Base-by-base conservation (phyloP, 37 sponge, comb jelly and placozoan species). In the Bolinopsis microptera region DNA sequence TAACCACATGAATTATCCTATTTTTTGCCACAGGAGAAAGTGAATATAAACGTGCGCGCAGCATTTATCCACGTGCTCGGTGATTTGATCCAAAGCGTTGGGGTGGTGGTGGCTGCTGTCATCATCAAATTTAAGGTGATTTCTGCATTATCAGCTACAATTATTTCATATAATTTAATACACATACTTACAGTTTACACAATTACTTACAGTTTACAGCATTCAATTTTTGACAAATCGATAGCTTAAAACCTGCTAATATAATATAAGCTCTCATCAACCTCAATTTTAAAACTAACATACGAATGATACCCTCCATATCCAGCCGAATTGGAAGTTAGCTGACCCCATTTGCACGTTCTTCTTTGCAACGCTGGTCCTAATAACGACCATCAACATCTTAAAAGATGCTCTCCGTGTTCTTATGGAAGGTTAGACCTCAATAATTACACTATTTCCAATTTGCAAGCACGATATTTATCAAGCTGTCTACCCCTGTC, bases 361-460 rank as follows among this genome's bases (percentile, higher is more conserved):
- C 72, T 67, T 98, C 24, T 98, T 98, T 93, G 95, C 96, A 0
- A 93, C 95, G 21, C 83, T 98, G 38, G 97, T 98, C 16, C 82
- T 97, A 25, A 32, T 96, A 61, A 98, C 99, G 0, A 98, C 99
- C 5, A 38, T 97, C 69, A 96, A 94, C 74, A 93, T 98, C 3
- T 68, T 98, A 31, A 96, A 94, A 36, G 99, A 98, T 95, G 96
- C 97, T 28, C 92, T 98, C 27, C 39, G 83, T 24, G 97, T 98
- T 1, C 94, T 98, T 5, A 98, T 98, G 99, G 99, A 98, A 96
- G 99, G 99, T 98, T 69, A n/a, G n/a, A n/a, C n/a, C n/a, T n/a
- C n/a, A n/a, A n/a, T n/a, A n/a, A n/a, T n/a, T n/a, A n/a, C n/a
- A n/a, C n/a, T n/a, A n/a, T n/a, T n/a, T n/a, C n/a, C n/a, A n/a